These are phyloP conservation scores for Drosophila ficusphila DNA, from an alignment of 1,140 invertebrate genomes.

Conservation along the genomic window DNA sequence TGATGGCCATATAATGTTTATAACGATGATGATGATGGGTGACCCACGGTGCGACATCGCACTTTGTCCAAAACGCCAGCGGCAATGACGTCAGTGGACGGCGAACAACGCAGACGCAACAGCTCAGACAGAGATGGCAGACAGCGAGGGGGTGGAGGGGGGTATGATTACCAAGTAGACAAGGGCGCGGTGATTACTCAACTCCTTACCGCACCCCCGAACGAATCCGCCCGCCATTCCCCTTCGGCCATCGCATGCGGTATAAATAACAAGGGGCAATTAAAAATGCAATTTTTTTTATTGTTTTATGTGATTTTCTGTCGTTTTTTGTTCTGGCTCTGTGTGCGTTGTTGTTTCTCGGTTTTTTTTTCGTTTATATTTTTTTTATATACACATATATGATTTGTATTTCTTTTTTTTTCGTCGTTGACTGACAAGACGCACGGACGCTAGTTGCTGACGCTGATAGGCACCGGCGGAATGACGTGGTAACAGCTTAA, in stretches of 20 bases:
- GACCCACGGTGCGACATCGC: constrained; percentile 41
- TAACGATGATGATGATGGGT: constrained; percentile 2
- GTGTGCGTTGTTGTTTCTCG: constrained; percentile 14
- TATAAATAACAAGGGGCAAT: constrained; percentile 66
- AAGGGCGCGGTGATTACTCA: constrained; percentile 45
- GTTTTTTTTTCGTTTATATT: constrained; percentile 1
- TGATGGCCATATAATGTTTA: constrained; percentile 11
- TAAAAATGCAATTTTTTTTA: constrained; percentile 64
- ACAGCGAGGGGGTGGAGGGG: background rate
- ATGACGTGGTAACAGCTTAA: constrained; percentile 51
- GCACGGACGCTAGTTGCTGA: constrained; percentile 55
- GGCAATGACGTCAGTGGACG: constrained; percentile 49
- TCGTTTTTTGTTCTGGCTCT: constrained; percentile 8
- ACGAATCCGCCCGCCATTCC: background rate
- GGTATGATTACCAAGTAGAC: constrained; percentile 1
- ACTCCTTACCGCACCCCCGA: constrained; percentile 10
- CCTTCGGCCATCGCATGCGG: constrained; percentile 43
- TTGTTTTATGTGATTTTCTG: constrained; percentile 46
- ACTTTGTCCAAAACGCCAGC: constrained; percentile 38
- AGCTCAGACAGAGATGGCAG: constrained; percentile 11
- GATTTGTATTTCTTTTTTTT: constrained; percentile 3
- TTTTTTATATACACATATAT: constrained; percentile 3
- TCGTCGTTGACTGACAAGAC: constrained; percentile 26
- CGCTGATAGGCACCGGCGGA: constrained; percentile 50
- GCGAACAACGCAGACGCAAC: constrained; percentile 59